phyloP scores from a whole-genome alignment of 2,113 vertebrate genomes.

The Pipa parva region DNA sequence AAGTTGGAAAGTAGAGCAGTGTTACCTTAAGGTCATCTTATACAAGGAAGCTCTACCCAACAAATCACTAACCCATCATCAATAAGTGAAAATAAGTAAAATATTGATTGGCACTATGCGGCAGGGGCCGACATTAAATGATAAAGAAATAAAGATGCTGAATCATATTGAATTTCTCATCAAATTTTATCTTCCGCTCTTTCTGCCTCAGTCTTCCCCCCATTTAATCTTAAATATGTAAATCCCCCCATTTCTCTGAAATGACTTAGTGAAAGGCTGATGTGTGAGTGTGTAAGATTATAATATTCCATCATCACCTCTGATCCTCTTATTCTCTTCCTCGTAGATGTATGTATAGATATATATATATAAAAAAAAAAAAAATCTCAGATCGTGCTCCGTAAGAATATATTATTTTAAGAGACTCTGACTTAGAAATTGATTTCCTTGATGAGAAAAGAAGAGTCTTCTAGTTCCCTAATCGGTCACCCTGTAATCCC shows the following conservation, averaged over 20 bases:
- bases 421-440: conserved; percentile 74
- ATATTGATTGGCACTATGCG: too few species aligned
- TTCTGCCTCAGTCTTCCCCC: conserved; percentile 57
- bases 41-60: too few species aligned
- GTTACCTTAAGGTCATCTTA: too few species aligned
- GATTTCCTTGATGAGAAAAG: conserved; percentile 81
- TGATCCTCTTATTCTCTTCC: conserved; percentile 76
- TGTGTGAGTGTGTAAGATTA: conserved; percentile 76
- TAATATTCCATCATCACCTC: conserved; percentile 71
- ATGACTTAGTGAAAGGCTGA: conserved; percentile 74
- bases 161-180: neutral
- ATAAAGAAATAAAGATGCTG: neutral
- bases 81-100: too few species aligned
- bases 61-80: too few species aligned
- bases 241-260: conserved; percentile 82
- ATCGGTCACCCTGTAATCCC: conserved; percentile 72
- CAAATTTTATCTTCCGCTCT: conserved; percentile 61
- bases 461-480: conserved; percentile 73
- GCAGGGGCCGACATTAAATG: too few species aligned
- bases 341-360: conserved; percentile 8
- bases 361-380: conserved; percentile 61
- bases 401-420: conserved; percentile 80
- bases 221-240: conserved; percentile 80
- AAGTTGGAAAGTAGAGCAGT: too few species aligned
- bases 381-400: conserved; percentile 59